Evolutionary conservation across 2,888 invertebrate genomes (phyloP).

Genomic region (Ellobium chinense): DNA sequence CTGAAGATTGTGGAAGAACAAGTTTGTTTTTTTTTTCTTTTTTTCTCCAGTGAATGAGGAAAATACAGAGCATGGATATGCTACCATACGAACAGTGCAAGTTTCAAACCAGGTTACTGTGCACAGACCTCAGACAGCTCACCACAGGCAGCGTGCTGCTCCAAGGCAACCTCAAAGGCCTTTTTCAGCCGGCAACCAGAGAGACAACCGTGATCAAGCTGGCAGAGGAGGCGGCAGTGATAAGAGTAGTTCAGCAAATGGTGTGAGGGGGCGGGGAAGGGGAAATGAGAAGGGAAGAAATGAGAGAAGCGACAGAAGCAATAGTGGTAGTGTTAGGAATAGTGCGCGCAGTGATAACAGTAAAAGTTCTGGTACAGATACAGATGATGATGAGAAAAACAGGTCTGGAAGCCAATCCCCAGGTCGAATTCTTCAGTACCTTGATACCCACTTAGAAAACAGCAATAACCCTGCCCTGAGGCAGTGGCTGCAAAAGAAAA

Average conservation of each 20-base stretch:
- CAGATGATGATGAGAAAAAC: not conserved
- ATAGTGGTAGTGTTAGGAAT: not conserved
- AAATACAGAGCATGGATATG: conserved; percentile 22
- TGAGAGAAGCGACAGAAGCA: not conserved
- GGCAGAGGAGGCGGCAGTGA: not conserved
- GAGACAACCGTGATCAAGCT: not conserved
- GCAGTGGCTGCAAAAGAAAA: conserved; percentile 48
- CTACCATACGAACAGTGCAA: conserved; percentile 29
- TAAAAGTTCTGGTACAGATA: not conserved
- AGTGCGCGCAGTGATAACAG: not conserved
- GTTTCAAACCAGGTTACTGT: not conserved
- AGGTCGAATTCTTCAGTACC: not conserved
- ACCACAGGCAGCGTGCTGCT: not conserved
- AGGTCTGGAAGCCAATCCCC: conserved; percentile 8
- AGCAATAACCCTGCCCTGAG: conserved; percentile 45
- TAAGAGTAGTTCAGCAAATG: not conserved
- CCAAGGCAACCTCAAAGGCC: not conserved
- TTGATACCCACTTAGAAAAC: conserved; percentile 47
- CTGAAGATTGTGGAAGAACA: too few relatives aligned
- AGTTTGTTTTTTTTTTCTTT: not conserved
- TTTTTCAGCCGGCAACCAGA: conserved; percentile 4
- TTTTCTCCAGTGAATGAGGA: not conserved
- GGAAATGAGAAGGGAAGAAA: not conserved
- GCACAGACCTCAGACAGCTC: not conserved
- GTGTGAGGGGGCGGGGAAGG: not conserved